A percentile compares a stretch with the other conserved stretches of the same genome.
Evolutionary conservation across 2,113 vertebrate species (phyloP).

Genomic region (Lophotis ruficrista): DNA sequence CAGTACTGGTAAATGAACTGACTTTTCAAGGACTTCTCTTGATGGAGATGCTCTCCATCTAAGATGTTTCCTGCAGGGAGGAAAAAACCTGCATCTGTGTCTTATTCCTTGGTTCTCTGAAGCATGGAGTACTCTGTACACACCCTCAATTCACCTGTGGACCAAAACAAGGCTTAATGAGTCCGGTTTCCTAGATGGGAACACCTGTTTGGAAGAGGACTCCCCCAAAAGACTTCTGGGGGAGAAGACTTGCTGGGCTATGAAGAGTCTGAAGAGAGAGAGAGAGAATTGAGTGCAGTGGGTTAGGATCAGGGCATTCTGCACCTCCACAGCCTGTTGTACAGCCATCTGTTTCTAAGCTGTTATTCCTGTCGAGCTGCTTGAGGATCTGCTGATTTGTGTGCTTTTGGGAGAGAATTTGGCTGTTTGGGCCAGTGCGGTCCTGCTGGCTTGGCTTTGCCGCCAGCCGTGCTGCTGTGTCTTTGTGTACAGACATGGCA

Average conservation of each 20-base stretch:
- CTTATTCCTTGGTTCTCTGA: background rate
- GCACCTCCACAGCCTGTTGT: background rate
- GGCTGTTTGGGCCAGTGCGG: background rate
- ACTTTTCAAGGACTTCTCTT: background rate
- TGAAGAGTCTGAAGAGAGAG: background rate
- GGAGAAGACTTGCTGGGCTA: background rate
- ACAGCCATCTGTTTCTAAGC: background rate
- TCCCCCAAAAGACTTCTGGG: background rate
- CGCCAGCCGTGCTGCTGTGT: accelerated
- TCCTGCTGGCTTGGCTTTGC: background rate
- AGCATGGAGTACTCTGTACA: background rate
- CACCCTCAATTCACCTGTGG: background rate
- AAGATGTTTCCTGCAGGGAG: background rate
- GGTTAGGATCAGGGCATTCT: background rate
- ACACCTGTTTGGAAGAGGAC: background rate
- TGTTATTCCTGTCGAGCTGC: background rate
- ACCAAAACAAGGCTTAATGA: background rate
- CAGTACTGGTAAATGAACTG: background rate
- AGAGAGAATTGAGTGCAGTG: background rate
- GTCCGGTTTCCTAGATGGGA: background rate
- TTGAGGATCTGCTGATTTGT: background rate
- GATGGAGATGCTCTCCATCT: background rate
- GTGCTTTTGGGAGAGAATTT: background rate
- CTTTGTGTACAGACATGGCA: accelerated
- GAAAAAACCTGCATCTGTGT: background rate